Conservation (phyloP, 2,888 invertebrate species). For the Tenthredo amoena region DNA sequence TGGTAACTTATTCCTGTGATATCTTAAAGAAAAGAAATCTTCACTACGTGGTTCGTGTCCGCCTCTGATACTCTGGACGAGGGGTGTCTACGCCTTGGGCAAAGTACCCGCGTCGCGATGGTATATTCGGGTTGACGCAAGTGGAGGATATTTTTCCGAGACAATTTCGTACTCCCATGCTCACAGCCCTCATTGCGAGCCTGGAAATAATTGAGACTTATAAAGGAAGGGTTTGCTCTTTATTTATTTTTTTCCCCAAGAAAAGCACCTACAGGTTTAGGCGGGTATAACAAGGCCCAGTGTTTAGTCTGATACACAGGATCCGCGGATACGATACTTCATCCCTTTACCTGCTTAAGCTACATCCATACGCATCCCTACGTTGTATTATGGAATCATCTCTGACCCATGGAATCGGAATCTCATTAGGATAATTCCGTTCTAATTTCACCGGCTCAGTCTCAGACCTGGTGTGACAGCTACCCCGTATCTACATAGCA, state of each 20-base stretch:
- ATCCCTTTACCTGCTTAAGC: neutral
- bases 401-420: constrained; percentile 44
- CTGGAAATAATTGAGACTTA: constrained; percentile 49
- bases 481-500: constrained; percentile 41
- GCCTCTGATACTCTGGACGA: neutral
- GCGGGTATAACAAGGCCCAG: neutral
- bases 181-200: constrained; percentile 36
- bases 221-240: neutral
- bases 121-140: constrained; percentile 40
- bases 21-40: neutral
- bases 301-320: neutral
- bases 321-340: neutral
- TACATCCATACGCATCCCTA: neutral
- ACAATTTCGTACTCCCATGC: constrained; percentile 31
- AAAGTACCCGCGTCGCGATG: neutral
- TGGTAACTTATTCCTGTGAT: neutral
- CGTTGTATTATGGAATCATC: neutral
- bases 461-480: constrained; percentile 2
- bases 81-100: neutral
- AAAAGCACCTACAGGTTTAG: neutral
- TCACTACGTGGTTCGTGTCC: neutral
- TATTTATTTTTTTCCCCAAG: neutral
- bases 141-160: constrained; percentile 27
- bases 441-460: constrained; percentile 57
- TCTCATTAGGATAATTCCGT: constrained; percentile 39